These are phyloP conservation scores for Cephus spinipes DNA, from an alignment of 2,888 invertebrate species.

Conservation along the genomic window DNA sequence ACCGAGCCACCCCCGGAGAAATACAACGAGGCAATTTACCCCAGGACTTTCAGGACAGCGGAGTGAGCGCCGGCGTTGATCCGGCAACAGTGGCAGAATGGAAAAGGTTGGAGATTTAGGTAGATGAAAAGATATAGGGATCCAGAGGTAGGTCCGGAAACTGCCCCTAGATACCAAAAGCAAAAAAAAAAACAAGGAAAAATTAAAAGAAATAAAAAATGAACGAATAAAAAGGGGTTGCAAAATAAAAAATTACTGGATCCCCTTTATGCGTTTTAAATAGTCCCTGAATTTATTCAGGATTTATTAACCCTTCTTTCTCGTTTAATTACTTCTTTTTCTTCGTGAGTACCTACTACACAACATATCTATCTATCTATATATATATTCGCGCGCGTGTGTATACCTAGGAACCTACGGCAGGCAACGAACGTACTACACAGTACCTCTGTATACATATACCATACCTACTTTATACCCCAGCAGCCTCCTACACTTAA, in stretches of 20 bases:
- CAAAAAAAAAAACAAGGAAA: background rate
- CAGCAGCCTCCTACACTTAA: background rate
- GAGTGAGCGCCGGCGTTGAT: background rate
- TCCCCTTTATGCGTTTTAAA: constrained; percentile 15
- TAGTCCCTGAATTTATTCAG: constrained; percentile 11
- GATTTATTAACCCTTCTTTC: constrained; percentile 5
- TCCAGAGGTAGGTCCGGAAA: background rate
- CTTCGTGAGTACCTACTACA: background rate
- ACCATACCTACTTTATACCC: background rate
- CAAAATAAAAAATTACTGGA: background rate
- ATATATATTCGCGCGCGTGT: no score
- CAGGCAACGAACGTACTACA: background rate
- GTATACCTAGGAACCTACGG: background rate
- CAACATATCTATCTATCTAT: background rate
- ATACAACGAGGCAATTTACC: background rate
- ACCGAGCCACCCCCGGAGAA: background rate
- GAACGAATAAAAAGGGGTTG: background rate
- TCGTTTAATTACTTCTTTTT: constrained; percentile 15
- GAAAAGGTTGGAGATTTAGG: background rate
- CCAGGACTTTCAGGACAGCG: background rate
- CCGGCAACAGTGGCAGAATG: background rate
- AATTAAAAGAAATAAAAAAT: background rate
- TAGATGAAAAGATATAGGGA: background rate
- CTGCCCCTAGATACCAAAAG: background rate
- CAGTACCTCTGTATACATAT: background rate